Conservation (phyloP, 2,888 invertebrate genomes). For the Ophion ventricosus region DNA sequence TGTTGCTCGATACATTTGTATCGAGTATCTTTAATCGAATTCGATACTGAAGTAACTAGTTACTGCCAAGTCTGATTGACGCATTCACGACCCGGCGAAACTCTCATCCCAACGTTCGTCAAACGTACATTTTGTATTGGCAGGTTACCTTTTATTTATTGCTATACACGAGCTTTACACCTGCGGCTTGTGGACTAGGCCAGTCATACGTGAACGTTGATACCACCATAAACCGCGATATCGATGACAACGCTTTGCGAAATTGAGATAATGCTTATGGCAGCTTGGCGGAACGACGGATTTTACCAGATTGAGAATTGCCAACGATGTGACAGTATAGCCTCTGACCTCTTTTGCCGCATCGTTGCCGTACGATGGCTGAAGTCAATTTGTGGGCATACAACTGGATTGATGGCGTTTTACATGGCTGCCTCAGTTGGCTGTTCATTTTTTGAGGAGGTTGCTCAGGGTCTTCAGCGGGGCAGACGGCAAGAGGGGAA, state of each 20-base stretch:
- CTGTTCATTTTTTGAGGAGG: too few species aligned
- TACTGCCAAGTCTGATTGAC: too few species aligned
- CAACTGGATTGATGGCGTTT: too few species aligned
- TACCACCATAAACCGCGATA: neutral
- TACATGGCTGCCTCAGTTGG: too few species aligned
- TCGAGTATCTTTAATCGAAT: too few species aligned
- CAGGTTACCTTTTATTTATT: slow-evolving; percentile 34
- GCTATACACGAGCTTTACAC: slow-evolving; percentile 39
- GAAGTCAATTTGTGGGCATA: too few species aligned
- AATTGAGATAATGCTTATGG: neutral
- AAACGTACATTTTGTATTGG: slow-evolving; percentile 49
- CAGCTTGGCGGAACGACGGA: neutral
- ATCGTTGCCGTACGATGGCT: too few species aligned
- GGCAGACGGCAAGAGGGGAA: too few species aligned
- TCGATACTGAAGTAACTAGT: too few species aligned
- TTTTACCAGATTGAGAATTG: too few species aligned
- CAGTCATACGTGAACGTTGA: neutral
- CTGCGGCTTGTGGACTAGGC: slow-evolving; percentile 30
- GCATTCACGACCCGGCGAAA: slow-evolving; percentile 47
- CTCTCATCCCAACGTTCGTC: slow-evolving; percentile 46
- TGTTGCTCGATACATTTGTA: too few species aligned
- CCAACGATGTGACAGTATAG: neutral
- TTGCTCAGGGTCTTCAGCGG: too few species aligned
- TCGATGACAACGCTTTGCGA: neutral
- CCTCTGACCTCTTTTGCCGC: neutral